Evolutionary conservation across 2,888 invertebrate species (phyloP), one percentile per base, ranked within the genome.

Genomic region (Marronus borbonicus): DNA sequence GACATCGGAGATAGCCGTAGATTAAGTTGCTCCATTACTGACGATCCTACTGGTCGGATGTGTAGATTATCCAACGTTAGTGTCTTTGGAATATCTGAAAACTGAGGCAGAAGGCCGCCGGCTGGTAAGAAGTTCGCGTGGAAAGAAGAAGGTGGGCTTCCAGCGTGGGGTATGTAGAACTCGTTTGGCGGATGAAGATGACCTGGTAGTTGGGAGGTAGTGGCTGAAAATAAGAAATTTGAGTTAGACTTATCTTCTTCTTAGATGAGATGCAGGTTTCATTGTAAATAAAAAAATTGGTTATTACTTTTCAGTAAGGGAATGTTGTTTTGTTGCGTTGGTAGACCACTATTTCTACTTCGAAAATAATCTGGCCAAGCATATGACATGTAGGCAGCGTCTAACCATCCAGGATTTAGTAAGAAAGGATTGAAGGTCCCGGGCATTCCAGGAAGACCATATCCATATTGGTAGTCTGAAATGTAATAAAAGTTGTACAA

Each of bases 361-460:
- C 92, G 89, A 88, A 95, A 93, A 87, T 94, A 95, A 85, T 95
- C 95, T 5, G 92, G 91, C 88, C 91, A 90, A 0, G 90, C 91
- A 87, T 95, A 95, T 84, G 93, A 93, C 89, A 96, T 92, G 87
- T 95, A 96, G 4, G 95, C 94, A 1, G 95, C 94, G 86, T 97
- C 97, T 83, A 97, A 89, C 95, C 96, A 96, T 50, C 94, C 94
- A 0, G 96, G 94, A 85, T 95, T 95, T 78, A 96, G 89, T 80
- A 97, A 90, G 88, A 95, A 94, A 1, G 94, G 95, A 84, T 93
- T 94, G 87, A 95, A 94, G 28, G 92, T 92, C 58, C 93, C 94
- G 2, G 94, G 94, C 76, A 89, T 82, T 75, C 91, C 90, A 17
- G 90, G 90, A 5, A 91, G 88, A 44, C 90, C 90, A 87, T 95